Base-by-base conservation (phyloP, 2,888 invertebrate species). In the Leistus spinibarbis region DNA sequence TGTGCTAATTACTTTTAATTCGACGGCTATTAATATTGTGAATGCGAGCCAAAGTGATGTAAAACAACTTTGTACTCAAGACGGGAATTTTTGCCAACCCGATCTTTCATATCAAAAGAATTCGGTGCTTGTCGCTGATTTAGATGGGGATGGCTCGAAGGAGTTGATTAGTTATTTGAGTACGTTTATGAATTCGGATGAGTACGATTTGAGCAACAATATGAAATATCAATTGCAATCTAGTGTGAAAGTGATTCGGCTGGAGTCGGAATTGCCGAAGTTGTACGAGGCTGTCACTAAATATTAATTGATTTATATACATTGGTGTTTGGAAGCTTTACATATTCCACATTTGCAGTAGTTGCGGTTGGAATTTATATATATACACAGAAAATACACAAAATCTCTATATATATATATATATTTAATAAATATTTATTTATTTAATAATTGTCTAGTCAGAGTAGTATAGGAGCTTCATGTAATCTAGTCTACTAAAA, bases 11-110 rank as follows among this genome's bases (percentile, higher is more conserved):
- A 89, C 93, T 16, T 93, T 94, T 82, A 93, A 94, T 82, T 90
- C 91, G 76, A 89, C 91, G 7, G 90, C 92, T 81, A 90, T 91
- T 0, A 91, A 92, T 80, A 91, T 91, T 79, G 92, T 93, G 66
- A 94, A 95, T 83, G 91, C 92, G 0, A 94, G 93, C 81, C 91
- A 93, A 81, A 92, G 91, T n/a, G 91, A 93, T 79, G 89, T 95
- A 65, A 88, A 91, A 1, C 94, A 94, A 82, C 88, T 95, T 77
- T 95, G 95, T 85, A 86, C 72, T 81, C 85, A 76, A 84, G 82
- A 60, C 83, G 86, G 86, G 0, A 82, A 77, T 19, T 81, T 83
- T 64, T 95, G 95, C 81, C 95, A 95, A 81, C 95, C 95, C 0
- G 91, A 92, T 84, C 84, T 94, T 53, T 88, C 89, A 76, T 91